Evolutionary conservation across 2,113 vertebrate species (phyloP).

Genomic region (Malurus melanocephalus): DNA sequence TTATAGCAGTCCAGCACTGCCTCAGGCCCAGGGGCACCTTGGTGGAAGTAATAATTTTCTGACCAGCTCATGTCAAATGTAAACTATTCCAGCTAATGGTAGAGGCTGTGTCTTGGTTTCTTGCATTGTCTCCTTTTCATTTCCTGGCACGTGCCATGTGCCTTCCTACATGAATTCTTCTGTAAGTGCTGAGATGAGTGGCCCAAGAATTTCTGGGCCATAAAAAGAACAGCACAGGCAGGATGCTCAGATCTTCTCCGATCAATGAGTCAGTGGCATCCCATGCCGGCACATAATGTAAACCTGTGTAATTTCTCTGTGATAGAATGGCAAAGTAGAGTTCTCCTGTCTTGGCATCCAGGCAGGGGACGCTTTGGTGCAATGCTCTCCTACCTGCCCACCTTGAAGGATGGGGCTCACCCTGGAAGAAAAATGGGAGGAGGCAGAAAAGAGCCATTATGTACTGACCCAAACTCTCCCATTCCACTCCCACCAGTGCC

Average conservation of each 20-base stretch:
- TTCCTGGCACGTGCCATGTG: not conserved
- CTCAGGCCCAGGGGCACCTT: too few species aligned
- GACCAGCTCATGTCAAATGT: too few species aligned
- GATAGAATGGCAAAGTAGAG: not conserved
- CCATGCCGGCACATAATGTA: rapidly evolving
- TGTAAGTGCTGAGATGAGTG: not conserved
- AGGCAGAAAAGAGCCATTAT: not conserved
- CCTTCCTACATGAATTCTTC: not conserved
- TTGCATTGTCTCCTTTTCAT: too few species aligned
- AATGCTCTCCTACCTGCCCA: too few species aligned
- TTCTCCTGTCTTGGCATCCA: not conserved
- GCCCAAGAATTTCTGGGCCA: rapidly evolving
- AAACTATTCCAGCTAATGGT: not conserved
- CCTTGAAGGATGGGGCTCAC: not conserved
- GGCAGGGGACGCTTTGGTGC: too few species aligned
- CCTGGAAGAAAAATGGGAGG: not conserved
- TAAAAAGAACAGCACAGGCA: not conserved
- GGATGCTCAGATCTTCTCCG: not conserved
- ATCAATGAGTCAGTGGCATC: not conserved
- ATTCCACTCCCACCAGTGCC: not conserved
- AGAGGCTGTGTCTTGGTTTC: not conserved
- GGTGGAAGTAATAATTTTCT: too few species aligned
- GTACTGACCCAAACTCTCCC: not conserved
- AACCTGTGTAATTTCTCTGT: not conserved
- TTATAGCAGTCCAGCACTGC: not conserved